Evolutionary conservation across 2,888 invertebrate species (phyloP), one percentile per base, ranked within the genome.

Genomic region (Pemphredon lugubris): DNA sequence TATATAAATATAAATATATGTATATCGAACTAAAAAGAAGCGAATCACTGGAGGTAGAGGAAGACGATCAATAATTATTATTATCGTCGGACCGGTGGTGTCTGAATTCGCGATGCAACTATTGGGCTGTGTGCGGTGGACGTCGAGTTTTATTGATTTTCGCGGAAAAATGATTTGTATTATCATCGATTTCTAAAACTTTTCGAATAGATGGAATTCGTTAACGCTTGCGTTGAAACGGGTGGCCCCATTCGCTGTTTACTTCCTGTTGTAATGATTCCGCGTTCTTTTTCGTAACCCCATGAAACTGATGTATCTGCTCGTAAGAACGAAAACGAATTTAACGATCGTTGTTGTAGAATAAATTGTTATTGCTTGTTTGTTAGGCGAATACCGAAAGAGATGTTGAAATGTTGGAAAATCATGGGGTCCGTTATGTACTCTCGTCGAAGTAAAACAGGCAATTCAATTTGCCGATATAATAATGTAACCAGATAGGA

Each of bases 1-100:
- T 82, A 84, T 76, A 74, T 64, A 68, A 42, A 71, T 71, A 68
- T 77, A 73, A 64, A 81, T 81, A 80, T 80, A 81, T 81, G 65
- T 81, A 78, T 78, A 81, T 81, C 65, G 68, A 76, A 72, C 44
- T 69, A 74, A 69, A 63, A 16, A 53, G 45, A 63, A 44, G 61
- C 42, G 63, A 65, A 76, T 59, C 64, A 77, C 69, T 55, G 70
- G 54, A 66, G 53, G 60, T 57, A 45, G 44, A 20, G 69, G 37
- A 67, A 21, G 58, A 74, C 51, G 75, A 63, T 65, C 61, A 65
- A 57, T 76, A 80, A 78, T 70, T 83, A 77, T 79, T 73, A 76
- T 75, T 81, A 73, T 69, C 58, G 59, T 63, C 48, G 37, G 57
- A 37, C n/a, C 63, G 60, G 16, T 61, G 45, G 44, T 47, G 58